Evolutionary conservation across 1,140 invertebrate genomes (phyloP).

Genomic region (Microplitis demolitor): DNA sequence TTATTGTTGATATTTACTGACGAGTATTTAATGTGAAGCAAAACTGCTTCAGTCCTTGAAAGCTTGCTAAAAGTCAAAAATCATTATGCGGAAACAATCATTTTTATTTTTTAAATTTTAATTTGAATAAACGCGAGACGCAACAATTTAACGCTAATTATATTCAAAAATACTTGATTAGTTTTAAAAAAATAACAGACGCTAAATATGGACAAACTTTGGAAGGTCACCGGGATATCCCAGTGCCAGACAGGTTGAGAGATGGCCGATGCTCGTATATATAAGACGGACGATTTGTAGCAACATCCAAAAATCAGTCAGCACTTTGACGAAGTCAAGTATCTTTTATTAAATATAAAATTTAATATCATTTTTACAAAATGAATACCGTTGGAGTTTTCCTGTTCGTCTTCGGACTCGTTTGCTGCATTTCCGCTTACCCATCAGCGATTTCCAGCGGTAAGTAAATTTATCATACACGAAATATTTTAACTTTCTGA

Average conservation of each 20-base stretch:
- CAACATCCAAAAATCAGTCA: background rate
- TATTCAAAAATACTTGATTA: background rate
- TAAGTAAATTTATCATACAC: background rate
- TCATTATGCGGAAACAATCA: no score
- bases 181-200: background rate
- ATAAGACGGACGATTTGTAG: background rate
- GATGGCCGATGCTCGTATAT: background rate
- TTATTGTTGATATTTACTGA: no score
- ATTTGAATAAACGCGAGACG: background rate
- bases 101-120: background rate
- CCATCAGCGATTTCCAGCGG: no score
- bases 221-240: background rate
- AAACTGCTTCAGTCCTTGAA: no score
- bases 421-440: no score
- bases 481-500: background rate
- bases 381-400: no score
- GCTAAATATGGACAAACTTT: background rate
- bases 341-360: no score
- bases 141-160: background rate
- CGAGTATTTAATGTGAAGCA: no score
- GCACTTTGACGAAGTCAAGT: no score
- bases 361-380: no score
- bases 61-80: no score
- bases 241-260: background rate
- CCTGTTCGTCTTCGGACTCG: no score